A percentile compares a stretch with the other conserved stretches of the same genome.
These are phyloP conservation scores for Nemurella pictetii DNA, from an alignment of 2,888 invertebrate species.

Conservation along the genomic window DNA sequence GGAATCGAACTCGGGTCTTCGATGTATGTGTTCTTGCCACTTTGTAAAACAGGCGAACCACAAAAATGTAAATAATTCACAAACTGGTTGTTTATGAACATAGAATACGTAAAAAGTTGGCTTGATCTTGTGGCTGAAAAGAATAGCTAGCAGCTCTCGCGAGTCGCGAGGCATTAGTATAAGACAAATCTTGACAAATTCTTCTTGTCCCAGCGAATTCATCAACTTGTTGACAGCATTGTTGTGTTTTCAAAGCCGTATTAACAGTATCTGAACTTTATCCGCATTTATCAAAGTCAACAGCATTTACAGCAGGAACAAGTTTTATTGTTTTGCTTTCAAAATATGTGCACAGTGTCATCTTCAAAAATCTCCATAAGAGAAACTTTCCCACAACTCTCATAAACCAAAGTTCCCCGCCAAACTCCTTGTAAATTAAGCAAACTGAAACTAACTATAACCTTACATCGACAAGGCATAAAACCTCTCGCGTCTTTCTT, in stretches of 20 bases:
- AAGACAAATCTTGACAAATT: slow-evolving; percentile 29
- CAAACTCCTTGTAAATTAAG: background rate
- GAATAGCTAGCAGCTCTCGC: background rate
- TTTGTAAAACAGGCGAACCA: slow-evolving; percentile 17
- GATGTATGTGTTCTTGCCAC: background rate
- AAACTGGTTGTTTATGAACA: slow-evolving; percentile 22
- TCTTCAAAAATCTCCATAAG: background rate
- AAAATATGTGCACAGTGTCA: background rate
- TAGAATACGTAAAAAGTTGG: slow-evolving; percentile 12
- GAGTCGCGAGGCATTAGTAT: background rate
- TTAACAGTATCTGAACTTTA: slow-evolving; percentile 15
- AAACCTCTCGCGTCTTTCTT: background rate
- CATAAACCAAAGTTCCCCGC: background rate
- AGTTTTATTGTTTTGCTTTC: slow-evolving; percentile 4
- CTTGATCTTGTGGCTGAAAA: slow-evolving; percentile 1
- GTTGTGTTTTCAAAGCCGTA: slow-evolving; percentile 12
- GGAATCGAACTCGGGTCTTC: slow-evolving; percentile 11
- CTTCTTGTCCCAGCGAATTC: background rate
- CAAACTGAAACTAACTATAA: background rate
- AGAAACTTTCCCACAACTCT: background rate
- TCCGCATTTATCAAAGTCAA: slow-evolving; percentile 21
- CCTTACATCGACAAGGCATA: background rate
- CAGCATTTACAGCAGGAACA: background rate
- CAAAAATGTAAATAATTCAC: background rate
- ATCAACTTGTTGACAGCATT: slow-evolving; percentile 17